Percentiles rank a stretch among this genome's conserved stretches.
Conservation (phyloP, 2,888 invertebrate species). For the Drosophila aldrichi region DNA sequence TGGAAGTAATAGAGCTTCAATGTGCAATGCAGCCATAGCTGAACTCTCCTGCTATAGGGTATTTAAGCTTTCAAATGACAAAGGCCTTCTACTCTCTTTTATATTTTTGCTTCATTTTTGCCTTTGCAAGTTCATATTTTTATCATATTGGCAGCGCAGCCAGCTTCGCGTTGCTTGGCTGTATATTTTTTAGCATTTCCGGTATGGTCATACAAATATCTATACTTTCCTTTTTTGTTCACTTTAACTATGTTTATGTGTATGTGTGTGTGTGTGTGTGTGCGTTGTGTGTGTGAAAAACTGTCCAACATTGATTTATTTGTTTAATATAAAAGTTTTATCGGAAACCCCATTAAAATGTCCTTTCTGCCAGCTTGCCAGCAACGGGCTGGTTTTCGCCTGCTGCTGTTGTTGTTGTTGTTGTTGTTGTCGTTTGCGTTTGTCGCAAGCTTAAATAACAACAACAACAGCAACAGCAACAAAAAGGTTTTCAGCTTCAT, state of each 20-base stretch:
- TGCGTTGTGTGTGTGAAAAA: constrained; percentile 64
- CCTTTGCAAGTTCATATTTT: constrained; percentile 78
- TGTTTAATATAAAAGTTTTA: constrained; percentile 82
- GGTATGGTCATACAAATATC: constrained; percentile 71
- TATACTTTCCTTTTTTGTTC: constrained; percentile 63
- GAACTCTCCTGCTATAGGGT: constrained; percentile 25
- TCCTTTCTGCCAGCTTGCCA: constrained; percentile 81
- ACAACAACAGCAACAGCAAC: constrained; percentile 2
- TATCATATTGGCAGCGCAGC: constrained; percentile 78
- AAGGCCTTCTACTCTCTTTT: neutral
- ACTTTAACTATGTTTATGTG: constrained; percentile 60
- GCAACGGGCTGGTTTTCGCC: constrained; percentile 45
- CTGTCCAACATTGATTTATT: constrained; percentile 83
- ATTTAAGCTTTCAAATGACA: constrained; percentile 5
- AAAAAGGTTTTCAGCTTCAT: constrained; percentile 75
- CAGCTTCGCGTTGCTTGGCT: constrained; percentile 55
- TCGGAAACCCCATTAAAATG: constrained; percentile 83
- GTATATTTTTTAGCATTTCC: constrained; percentile 80
- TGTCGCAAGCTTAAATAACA: constrained; percentile 78
- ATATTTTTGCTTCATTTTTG: constrained; percentile 26
- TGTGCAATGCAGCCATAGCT: too few species aligned
- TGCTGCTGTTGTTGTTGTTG: constrained; percentile 49
- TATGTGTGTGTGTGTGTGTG: constrained; percentile 52
- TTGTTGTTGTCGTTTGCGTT: constrained; percentile 59
- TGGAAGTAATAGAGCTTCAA: too few species aligned